Conservation (phyloP, 2,888 invertebrate species). For the Chymomyza caudatula region DNA sequence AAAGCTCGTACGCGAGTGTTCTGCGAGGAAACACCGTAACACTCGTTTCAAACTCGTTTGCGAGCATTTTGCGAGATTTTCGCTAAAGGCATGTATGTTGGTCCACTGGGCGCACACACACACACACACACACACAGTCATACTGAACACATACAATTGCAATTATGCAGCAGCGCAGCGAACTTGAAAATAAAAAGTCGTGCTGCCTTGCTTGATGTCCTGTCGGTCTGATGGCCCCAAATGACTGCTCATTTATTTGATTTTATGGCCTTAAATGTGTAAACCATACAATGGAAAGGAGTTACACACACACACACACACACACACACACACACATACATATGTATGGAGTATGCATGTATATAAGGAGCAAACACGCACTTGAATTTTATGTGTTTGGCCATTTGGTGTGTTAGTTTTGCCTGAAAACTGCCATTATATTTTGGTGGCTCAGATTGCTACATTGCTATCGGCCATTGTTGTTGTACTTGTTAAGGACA, state of each 20-base stretch:
- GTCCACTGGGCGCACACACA: too few relatives aligned
- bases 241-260: constrained; percentile 44
- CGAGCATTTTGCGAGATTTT: too few relatives aligned
- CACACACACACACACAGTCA: background rate
- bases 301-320: constrained; percentile 12
- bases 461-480: background rate
- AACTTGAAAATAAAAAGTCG: constrained; percentile 38
- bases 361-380: constrained; percentile 14
- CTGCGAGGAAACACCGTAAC: too few relatives aligned
- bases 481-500: background rate
- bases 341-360: constrained; percentile 7
- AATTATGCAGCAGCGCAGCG: constrained; percentile 47
- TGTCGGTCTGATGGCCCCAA: constrained; percentile 14
- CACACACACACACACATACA: constrained; percentile 3
- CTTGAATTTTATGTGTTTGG: constrained; percentile 29
- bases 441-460: background rate
- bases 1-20: too few relatives aligned
- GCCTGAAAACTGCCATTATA: background rate
- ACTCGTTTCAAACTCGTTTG: too few relatives aligned
- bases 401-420: constrained; percentile 21
- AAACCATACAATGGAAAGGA: constrained; percentile 25
- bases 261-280: constrained; percentile 40
- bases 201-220: constrained; percentile 11
- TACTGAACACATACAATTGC: constrained; percentile 19
- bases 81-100: too few relatives aligned